Percentiles rank a stretch among this genome's conserved stretches.
phyloP scores from a whole-genome alignment of 2,113 vertebrate genomes.

The Carlito syrichta region DNA sequence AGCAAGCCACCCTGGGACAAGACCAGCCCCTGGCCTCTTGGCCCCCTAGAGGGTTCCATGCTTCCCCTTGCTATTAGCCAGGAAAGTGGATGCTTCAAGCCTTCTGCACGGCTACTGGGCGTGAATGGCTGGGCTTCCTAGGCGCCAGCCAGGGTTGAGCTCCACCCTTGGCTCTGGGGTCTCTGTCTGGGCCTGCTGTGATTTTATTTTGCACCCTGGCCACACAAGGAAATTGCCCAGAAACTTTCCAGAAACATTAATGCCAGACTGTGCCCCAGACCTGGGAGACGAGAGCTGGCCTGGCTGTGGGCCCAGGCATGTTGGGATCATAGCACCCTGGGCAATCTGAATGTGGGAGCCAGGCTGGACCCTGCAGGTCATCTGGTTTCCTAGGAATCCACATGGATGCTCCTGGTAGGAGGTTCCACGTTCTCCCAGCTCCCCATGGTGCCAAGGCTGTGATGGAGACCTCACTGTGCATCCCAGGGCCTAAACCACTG shows the following conservation, averaged over 20 bases:
- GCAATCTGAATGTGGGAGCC: no score
- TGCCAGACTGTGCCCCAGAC: no score
- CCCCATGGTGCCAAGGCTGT: neutral
- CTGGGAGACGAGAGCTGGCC: no score
- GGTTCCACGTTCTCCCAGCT: neutral
- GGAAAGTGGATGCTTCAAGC: neutral
- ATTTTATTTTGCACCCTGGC: neutral
- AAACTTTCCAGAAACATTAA: neutral
- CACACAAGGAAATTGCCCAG: neutral
- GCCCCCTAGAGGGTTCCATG: rapidly evolving
- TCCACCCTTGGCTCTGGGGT: neutral
- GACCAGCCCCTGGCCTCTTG: neutral
- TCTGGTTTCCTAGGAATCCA: neutral
- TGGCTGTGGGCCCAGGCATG: no score
- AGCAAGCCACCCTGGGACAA: neutral
- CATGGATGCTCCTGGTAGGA: rapidly evolving
- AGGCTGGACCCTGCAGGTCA: neutral
- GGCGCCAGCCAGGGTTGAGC: no score
- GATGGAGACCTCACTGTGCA: neutral
- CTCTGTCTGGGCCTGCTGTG: neutral
- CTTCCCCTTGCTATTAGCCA: neutral
- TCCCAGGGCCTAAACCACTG: neutral
- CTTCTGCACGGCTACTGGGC: neutral
- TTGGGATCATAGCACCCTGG: no score
- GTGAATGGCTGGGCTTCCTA: neutral